Evolutionary conservation across 37 sponge, comb jelly and placozoan species (phyloP), one percentile per base, ranked within the genome.

Genomic region (Beroe forskalii): DNA sequence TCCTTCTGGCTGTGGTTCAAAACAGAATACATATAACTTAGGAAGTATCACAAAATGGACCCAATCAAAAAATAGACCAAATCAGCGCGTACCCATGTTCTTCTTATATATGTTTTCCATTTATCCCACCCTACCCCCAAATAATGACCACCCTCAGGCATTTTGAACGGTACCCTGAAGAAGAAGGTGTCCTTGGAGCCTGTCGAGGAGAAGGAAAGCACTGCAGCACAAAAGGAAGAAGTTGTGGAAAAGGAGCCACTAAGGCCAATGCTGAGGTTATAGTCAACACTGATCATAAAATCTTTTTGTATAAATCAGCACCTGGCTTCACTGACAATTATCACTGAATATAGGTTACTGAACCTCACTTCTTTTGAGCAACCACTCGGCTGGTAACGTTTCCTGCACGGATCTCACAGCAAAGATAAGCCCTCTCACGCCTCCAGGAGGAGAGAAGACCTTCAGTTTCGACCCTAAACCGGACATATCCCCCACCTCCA

Each of bases 121-220:
- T n/a, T n/a, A n/a, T n/a, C n/a, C n/a, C n/a, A n/a, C n/a, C n/a
- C n/a, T n/a, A n/a, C n/a, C n/a, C n/a, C n/a, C n/a, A n/a, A n/a
- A n/a, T n/a, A n/a, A n/a, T n/a, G n/a, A n/a, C n/a, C n/a, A n/a
- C n/a, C n/a, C n/a, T n/a, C n/a, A n/a, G n/a, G n/a, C n/a, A n/a
- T n/a, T n/a, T n/a, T n/a, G n/a, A n/a, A n/a, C 40, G 55, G 86
- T 48, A 48, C 86, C 2, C 55, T 80, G 30, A 41, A 38, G 55
- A 41, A 80, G 86, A 41, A 80, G 27, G 86, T 23, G 22, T 80
- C 86, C 40, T 48, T 80, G 55, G 86, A 41, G 28, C 86, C 86
- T n/a, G 38, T 80, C 27, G 55, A 80, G 27, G 86, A 80, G 27
- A 80, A 80, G 30, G 86, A 80, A 1, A 80, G 86, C 30, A 38